These are phyloP conservation scores for Dusona sp. DNA, from an alignment of 2,888 invertebrate genomes.

Conservation along the genomic window DNA sequence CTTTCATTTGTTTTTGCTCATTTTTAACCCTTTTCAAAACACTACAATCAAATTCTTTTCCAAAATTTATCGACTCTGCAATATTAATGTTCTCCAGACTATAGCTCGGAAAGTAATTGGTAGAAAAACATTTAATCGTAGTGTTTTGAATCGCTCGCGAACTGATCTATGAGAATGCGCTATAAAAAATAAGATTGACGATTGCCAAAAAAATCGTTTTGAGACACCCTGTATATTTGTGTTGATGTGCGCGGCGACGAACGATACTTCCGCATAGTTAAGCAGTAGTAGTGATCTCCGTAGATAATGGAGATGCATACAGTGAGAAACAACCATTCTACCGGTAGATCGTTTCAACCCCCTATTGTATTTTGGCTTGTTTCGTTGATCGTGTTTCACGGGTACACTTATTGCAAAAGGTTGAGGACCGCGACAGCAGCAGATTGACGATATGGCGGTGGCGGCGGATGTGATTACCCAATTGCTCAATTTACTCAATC, in stretches of 20 bases:
- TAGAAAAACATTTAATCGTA: background rate
- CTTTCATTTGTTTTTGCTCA: background rate
- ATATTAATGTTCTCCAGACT: background rate
- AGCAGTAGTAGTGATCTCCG: conserved; percentile 5
- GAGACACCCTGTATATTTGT: conserved; percentile 24
- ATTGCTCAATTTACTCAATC: conserved; percentile 53
- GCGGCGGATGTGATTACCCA: conserved; percentile 65
- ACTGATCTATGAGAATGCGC: background rate
- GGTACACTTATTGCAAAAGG: conserved; percentile 2
- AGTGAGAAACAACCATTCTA: conserved; percentile 25
- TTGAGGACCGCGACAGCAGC: conserved; percentile 54
- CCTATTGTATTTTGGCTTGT: conserved; percentile 37
- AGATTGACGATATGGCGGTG: conserved; percentile 50
- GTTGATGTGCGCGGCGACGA: conserved; percentile 7
- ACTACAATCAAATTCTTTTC: background rate
- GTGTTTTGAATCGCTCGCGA: background rate
- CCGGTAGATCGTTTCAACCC: conserved; percentile 23
- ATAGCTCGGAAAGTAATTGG: background rate
- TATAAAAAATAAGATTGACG: background rate
- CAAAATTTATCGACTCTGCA: background rate
- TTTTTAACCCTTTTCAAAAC: background rate
- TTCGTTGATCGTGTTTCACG: conserved; percentile 24
- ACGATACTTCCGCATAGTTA: conserved; percentile 37
- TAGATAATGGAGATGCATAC: conserved; percentile 17
- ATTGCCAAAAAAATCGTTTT: background rate